Evolutionary conservation across 2,888 invertebrate genomes (phyloP).

Genomic region (Apantesis nais): DNA sequence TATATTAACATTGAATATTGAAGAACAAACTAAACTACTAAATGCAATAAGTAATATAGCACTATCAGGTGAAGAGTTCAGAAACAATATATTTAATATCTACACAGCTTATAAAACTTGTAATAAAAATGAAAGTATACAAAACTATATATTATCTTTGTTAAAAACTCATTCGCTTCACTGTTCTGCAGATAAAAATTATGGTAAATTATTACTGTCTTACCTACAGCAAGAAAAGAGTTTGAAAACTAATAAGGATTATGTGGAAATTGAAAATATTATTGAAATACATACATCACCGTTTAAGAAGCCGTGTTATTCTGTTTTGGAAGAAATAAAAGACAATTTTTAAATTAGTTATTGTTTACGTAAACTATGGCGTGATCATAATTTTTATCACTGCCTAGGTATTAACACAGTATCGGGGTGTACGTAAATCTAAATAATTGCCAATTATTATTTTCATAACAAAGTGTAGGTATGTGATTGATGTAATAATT

Average conservation of each 20-base stretch:
- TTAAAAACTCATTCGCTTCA: slow-evolving; percentile 43
- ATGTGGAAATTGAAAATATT: slow-evolving; percentile 48
- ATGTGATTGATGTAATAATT: background rate
- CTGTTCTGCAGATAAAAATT: slow-evolving; percentile 60
- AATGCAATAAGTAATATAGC: slow-evolving; percentile 48
- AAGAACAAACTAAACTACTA: slow-evolving; percentile 50
- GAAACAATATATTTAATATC: slow-evolving; percentile 60
- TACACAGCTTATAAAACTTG: slow-evolving; percentile 62
- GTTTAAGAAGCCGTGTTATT: slow-evolving; percentile 66
- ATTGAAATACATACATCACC: slow-evolving; percentile 63
- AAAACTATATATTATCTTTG: slow-evolving; percentile 54
- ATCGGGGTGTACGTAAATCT: background rate
- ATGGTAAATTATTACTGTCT: slow-evolving; percentile 61
- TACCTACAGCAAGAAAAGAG: slow-evolving; percentile 61
- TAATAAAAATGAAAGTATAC: slow-evolving; percentile 53
- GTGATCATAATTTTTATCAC: slow-evolving; percentile 5
- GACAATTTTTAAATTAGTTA: background rate
- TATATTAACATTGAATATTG: slow-evolving; percentile 45
- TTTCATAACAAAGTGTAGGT: slow-evolving; percentile 5
- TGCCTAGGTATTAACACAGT: background rate
- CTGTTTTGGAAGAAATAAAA: slow-evolving; percentile 56
- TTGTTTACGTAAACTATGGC: background rate
- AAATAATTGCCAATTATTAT: slow-evolving; percentile 16
- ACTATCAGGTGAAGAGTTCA: slow-evolving; percentile 54
- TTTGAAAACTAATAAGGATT: slow-evolving; percentile 27